Conservation (phyloP, 2,888 invertebrate species). For the Neoitamus cyanurus region DNA sequence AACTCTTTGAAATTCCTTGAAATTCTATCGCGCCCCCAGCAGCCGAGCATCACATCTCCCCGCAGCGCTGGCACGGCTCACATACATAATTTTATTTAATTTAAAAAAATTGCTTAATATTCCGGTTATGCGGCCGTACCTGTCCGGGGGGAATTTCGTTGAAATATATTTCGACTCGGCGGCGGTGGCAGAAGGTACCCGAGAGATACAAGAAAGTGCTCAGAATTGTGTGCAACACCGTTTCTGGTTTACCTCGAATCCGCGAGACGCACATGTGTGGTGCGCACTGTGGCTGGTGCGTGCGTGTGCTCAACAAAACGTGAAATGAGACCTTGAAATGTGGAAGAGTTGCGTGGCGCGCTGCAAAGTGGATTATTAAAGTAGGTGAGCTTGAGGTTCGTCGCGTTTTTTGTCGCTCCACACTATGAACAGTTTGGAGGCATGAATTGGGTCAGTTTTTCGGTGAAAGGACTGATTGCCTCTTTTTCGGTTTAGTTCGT, state of each 20-base stretch:
- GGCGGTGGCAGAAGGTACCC: neutral
- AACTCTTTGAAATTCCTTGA: neutral
- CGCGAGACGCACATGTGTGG: neutral
- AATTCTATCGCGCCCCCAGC: neutral
- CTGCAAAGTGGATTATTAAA: neutral
- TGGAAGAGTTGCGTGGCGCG: neutral
- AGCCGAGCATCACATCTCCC: neutral
- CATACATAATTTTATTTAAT: neutral
- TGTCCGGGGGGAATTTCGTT: neutral
- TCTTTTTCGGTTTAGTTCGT: neutral
- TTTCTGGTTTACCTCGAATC: neutral
- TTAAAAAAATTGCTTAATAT: neutral
- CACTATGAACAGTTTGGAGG: neutral
- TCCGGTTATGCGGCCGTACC: neutral
- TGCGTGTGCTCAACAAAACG: neutral
- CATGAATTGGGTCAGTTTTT: neutral
- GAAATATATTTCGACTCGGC: neutral
- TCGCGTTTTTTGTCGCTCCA: neutral
- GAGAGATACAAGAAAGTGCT: neutral
- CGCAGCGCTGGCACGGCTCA: neutral
- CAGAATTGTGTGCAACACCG: neutral
- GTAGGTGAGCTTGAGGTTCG: neutral
- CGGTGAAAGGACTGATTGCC: neutral
- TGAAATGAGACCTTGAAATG: neutral
- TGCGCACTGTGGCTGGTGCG: neutral